A percentile compares a stretch with the other conserved stretches of the same genome.
These are phyloP conservation scores for Cantharis lateralis DNA, from an alignment of 2,888 invertebrate genomes.

Conservation along the genomic window DNA sequence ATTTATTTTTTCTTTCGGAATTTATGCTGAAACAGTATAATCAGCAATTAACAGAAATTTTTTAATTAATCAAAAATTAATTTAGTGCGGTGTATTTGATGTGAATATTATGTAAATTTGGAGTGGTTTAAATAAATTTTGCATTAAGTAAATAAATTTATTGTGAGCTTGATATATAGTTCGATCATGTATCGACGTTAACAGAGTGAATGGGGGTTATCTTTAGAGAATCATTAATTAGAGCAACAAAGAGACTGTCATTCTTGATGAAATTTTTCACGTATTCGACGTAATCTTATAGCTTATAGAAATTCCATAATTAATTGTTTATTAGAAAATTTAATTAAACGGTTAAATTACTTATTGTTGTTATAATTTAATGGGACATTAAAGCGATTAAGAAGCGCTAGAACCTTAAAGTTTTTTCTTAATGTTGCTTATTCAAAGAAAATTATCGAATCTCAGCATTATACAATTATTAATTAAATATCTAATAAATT, in stretches of 20 bases:
- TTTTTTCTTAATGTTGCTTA: not conserved
- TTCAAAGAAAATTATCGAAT: not conserved
- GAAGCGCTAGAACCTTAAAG: not conserved
- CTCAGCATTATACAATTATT: not conserved
- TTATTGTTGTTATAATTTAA: not conserved
- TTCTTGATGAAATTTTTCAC: not conserved
- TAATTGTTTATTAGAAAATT: not conserved
- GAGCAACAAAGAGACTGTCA: not conserved
- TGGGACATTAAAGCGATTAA: not conserved
- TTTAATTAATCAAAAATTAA: not conserved
- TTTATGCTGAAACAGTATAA: not conserved
- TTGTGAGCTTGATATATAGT: not conserved
- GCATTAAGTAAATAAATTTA: not conserved
- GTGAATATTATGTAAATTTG: not conserved
- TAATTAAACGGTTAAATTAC: not conserved
- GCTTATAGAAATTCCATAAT: not conserved
- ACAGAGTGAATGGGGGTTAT: not conserved
- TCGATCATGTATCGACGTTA: not conserved
- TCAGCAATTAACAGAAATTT: not conserved
- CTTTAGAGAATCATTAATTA: slow-evolving; percentile 1
- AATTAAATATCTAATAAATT: not conserved
- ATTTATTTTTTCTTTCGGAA: not conserved
- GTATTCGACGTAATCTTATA: not conserved
- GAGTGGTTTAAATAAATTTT: not conserved
- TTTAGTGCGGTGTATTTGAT: not conserved